These are phyloP conservation scores for Nettapus auritus DNA, from an alignment of 2,113 vertebrate species.

Conservation along the genomic window DNA sequence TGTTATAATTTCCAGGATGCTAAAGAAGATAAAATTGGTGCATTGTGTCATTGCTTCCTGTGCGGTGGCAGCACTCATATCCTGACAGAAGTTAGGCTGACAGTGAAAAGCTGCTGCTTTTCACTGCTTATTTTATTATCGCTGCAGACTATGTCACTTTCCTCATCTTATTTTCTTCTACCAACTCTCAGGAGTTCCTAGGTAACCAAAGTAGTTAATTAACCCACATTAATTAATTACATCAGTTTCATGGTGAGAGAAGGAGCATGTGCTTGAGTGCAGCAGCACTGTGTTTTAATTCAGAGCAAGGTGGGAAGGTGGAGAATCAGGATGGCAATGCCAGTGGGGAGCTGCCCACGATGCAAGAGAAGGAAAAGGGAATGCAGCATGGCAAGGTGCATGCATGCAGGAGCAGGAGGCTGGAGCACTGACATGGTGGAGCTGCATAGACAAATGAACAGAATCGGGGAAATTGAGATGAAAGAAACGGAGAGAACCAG, in stretches of 20 bases:
- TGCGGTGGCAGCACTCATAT: not conserved
- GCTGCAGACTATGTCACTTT: not conserved
- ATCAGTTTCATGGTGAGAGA: not conserved
- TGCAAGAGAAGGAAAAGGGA: not conserved
- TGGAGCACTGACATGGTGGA: not conserved
- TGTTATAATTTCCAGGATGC: not conserved
- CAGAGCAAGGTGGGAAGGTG: not conserved
- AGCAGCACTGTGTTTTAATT: not conserved
- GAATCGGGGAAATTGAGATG: not conserved
- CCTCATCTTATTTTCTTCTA: not conserved
- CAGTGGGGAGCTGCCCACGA: not conserved
- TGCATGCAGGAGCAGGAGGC: fast-evolving
- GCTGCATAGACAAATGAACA: not conserved
- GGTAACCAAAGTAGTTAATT: slow-evolving; percentile 17
- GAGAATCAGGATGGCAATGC: not conserved
- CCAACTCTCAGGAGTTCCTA: not conserved
- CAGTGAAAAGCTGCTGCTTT: not conserved
- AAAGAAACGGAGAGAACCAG: not conserved
- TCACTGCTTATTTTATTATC: not conserved
- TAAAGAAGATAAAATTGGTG: not conserved
- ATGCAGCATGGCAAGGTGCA: fast-evolving
- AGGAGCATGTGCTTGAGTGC: not conserved
- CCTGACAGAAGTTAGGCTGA: not conserved
- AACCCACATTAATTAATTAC: slow-evolving; percentile 42
- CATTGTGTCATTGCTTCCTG: not conserved